A percentile compares a stretch with the other conserved stretches of the same genome.
Evolutionary conservation across 2,888 invertebrate species (phyloP).

Genomic region (Nomada flava): DNA sequence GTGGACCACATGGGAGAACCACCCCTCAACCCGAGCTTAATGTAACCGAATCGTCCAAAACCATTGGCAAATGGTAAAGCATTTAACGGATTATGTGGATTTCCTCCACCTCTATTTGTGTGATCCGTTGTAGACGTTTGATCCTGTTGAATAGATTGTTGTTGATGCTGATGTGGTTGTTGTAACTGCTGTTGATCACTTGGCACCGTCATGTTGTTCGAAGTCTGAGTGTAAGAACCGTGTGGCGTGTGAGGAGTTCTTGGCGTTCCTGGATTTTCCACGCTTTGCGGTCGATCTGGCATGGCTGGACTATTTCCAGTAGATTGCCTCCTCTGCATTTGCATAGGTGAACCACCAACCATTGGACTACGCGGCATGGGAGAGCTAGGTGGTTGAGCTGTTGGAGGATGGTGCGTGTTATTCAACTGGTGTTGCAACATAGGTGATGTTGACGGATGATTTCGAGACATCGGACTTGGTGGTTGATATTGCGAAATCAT

Average conservation of each 20-base stretch:
- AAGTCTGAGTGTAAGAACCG: constrained; percentile 81
- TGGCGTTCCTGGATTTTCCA: constrained; percentile 86
- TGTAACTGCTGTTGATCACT: constrained; percentile 86
- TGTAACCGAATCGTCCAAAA: constrained; percentile 87
- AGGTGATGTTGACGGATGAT: constrained; percentile 84
- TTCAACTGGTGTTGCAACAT: constrained; percentile 84
- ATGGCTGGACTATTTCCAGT: constrained; percentile 86
- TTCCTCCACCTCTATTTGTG: constrained; percentile 83
- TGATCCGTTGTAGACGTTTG: constrained; percentile 72
- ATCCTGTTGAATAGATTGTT: constrained; percentile 75
- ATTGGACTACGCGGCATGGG: constrained; percentile 86
- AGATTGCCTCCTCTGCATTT: constrained; percentile 85
- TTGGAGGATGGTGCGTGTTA: constrained; percentile 84
- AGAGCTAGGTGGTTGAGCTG: constrained; percentile 82
- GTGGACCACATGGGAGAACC: constrained; percentile 89
- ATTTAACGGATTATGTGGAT: constrained; percentile 86
- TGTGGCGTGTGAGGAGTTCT: constrained; percentile 81
- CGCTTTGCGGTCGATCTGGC: constrained; percentile 87
- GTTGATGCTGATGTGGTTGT: constrained; percentile 73
- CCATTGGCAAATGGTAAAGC: constrained; percentile 87
- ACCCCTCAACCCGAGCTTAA: constrained; percentile 87
- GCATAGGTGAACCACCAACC: constrained; percentile 85
- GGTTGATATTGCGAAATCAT: constrained; percentile 82
- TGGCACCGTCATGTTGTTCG: constrained; percentile 60
- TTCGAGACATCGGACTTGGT: constrained; percentile 83